phyloP scores from a whole-genome alignment of 2,888 invertebrate genomes.

The Temnothorax unifasciatus region DNA sequence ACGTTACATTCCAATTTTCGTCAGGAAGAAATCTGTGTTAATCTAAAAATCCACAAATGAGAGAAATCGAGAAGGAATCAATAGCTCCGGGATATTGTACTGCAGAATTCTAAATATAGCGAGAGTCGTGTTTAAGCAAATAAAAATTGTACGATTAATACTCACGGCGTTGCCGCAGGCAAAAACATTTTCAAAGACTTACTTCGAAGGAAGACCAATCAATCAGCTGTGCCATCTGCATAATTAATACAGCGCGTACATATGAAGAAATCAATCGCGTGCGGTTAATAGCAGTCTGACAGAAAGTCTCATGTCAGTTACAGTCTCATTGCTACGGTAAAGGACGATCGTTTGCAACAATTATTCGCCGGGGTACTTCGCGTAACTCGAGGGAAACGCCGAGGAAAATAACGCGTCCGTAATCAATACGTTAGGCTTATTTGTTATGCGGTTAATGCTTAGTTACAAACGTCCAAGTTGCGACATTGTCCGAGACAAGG shows the following conservation, averaged over 20 bases:
- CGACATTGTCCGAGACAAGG: conserved; percentile 20
- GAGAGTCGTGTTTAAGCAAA: background rate
- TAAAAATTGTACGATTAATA: conserved; percentile 1
- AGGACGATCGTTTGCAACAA: conserved; percentile 20
- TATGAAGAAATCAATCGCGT: conserved; percentile 38
- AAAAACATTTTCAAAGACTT: background rate
- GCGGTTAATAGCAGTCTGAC: conserved; percentile 24
- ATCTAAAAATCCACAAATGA: background rate
- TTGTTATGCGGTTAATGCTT: conserved; percentile 37
- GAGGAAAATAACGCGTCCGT: background rate
- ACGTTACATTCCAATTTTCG: background rate
- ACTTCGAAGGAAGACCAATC: conserved; percentile 2
- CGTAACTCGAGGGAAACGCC: conserved; percentile 14
- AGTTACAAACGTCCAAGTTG: conserved; percentile 31
- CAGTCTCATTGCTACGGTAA: conserved; percentile 24
- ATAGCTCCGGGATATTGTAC: background rate
- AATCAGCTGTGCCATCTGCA: conserved; percentile 34
- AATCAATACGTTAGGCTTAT: conserved; percentile 39
- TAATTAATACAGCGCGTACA: conserved; percentile 19
- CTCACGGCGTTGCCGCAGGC: background rate
- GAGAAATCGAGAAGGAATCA: background rate
- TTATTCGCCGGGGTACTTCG: conserved; percentile 13
- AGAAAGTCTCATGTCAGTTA: conserved; percentile 34
- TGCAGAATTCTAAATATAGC: background rate
- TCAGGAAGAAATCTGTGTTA: background rate